Percentiles rank a stretch among this genome's conserved stretches.
phyloP scores from a whole-genome alignment of 2,888 invertebrate species.

The Apodemia hepburni region DNA sequence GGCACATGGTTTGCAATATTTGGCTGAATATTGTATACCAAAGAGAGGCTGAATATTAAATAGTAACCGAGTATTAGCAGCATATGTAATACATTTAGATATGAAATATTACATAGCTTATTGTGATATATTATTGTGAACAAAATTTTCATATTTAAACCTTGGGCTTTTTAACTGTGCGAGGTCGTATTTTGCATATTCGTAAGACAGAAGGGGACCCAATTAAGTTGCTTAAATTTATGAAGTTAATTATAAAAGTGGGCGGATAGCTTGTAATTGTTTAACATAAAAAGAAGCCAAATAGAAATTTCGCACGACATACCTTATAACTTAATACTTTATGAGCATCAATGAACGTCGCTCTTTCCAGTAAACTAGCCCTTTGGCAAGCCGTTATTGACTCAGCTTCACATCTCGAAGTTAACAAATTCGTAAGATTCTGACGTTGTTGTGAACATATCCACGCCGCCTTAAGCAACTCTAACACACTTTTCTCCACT shows the following conservation, averaged over 20 bases:
- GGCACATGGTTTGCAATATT: too few species aligned
- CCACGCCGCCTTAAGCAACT: constrained; percentile 89
- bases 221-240: background rate
- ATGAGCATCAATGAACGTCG: constrained; percentile 88
- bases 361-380: constrained; percentile 61
- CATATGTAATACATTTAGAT: too few species aligned
- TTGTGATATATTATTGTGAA: too few species aligned
- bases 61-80: too few species aligned
- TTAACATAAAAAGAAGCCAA: background rate
- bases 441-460: constrained; percentile 92
- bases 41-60: too few species aligned
- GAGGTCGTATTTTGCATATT: too few species aligned
- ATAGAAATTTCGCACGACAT: constrained; percentile 34
- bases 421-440: constrained; percentile 87
- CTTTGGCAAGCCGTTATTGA: constrained; percentile 88
- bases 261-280: constrained; percentile 18
- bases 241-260: constrained; percentile 15
- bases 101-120: too few species aligned
- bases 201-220: background rate
- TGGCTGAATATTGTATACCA: too few species aligned
- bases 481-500: constrained; percentile 78
- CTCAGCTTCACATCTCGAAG: constrained; percentile 87
- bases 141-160: too few species aligned
- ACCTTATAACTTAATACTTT: constrained; percentile 92
- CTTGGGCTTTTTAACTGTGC: too few species aligned